These are phyloP conservation scores for Glaucomys volans DNA, from an alignment of 2,113 vertebrate genomes.

Conservation along the genomic window DNA sequence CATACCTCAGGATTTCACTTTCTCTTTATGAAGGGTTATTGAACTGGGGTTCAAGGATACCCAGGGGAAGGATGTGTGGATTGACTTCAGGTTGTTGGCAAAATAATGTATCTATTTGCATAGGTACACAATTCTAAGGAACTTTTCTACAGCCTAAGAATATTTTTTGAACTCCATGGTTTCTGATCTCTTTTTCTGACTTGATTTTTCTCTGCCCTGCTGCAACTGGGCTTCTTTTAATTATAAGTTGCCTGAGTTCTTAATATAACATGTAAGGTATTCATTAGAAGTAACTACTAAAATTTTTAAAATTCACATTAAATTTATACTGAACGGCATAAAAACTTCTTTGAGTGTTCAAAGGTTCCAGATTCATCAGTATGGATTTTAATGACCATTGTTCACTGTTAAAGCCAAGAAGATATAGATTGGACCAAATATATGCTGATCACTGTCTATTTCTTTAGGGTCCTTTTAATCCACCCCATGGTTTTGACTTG, in stretches of 20 bases:
- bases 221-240: background rate
- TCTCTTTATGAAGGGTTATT: slow-evolving; percentile 14
- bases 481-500: background rate
- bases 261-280: background rate
- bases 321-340: slow-evolving; percentile 4
- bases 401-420: background rate
- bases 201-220: slow-evolving; percentile 19
- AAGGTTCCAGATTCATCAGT: background rate
- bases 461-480: background rate
- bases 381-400: background rate
- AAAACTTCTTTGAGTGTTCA: slow-evolving; percentile 20
- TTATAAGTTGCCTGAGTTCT: background rate
- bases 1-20: background rate
- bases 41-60: slow-evolving; percentile 37
- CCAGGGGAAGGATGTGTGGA: background rate
- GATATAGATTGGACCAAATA: background rate
- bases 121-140: background rate
- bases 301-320: slow-evolving; percentile 19
- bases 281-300: slow-evolving; percentile 31
- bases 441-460: background rate
- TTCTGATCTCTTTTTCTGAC: slow-evolving; percentile 45
- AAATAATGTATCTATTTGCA: slow-evolving; percentile 22
- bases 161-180: background rate
- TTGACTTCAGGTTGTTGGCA: slow-evolving; percentile 3
- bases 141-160: slow-evolving; percentile 25